These are phyloP conservation scores for Mallotus villosus DNA, from an alignment of 2,797 vertebrate genomes.

Conservation along the genomic window DNA sequence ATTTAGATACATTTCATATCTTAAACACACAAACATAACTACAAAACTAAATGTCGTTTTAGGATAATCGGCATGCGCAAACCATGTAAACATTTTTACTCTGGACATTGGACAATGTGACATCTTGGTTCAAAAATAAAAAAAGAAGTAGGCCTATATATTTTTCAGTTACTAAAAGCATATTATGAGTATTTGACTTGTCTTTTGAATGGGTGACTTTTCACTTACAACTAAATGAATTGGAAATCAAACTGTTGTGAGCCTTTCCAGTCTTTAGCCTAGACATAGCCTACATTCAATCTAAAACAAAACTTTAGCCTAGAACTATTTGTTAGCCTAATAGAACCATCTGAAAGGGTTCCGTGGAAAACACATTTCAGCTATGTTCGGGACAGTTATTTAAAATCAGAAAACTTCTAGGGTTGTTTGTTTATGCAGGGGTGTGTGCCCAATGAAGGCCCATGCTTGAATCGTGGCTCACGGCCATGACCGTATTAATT, in stretches of 20 bases:
- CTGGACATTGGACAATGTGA: constrained; percentile 6
- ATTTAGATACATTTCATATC: constrained; percentile 37
- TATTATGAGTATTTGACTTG: too few relatives aligned
- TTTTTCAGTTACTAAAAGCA: too few relatives aligned
- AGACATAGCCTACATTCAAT: too few relatives aligned
- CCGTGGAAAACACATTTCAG: too few relatives aligned
- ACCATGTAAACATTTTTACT: constrained; percentile 73
- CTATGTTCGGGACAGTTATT: neutral
- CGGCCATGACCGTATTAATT: neutral
- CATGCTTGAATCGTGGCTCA: neutral
- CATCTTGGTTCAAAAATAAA: neutral
- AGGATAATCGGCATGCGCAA: constrained; percentile 65
- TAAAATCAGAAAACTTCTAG: neutral
- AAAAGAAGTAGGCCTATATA: neutral
- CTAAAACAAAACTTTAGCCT: too few relatives aligned
- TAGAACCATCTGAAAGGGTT: too few relatives aligned
- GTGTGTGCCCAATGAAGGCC: too few relatives aligned
- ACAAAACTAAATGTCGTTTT: constrained; percentile 53
- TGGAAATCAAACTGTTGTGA: too few relatives aligned
- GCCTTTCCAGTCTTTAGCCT: too few relatives aligned
- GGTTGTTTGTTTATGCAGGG: neutral
- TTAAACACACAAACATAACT: constrained; percentile 52
- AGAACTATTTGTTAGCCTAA: too few relatives aligned
- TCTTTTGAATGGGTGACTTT: too few relatives aligned
- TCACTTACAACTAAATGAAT: too few relatives aligned